Evolutionary conservation across 2,888 invertebrate genomes (phyloP).

Genomic region (Lymantria monacha): DNA sequence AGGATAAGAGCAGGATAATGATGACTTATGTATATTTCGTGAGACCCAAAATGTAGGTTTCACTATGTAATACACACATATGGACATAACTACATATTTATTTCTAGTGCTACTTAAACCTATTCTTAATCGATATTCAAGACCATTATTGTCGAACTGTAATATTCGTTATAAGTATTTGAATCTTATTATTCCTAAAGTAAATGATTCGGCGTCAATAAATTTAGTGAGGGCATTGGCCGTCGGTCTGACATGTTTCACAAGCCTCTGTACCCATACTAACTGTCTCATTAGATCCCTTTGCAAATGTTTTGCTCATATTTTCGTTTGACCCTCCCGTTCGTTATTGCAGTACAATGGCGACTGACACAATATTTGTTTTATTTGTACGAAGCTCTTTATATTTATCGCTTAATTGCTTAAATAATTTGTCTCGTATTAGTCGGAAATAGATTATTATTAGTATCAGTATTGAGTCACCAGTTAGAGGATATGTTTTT

Average conservation of each 20-base stretch:
- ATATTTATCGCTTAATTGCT: not conserved
- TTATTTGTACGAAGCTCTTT: slow-evolving; percentile 52
- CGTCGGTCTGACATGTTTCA: slow-evolving; percentile 47
- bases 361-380: slow-evolving; percentile 49
- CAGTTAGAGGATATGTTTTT: too few relatives aligned
- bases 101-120: not conserved
- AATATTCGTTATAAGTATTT: slow-evolving; percentile 34
- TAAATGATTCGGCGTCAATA: slow-evolving; percentile 43
- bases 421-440: not conserved
- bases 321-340: slow-evolving; percentile 54
- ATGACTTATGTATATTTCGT: not conserved
- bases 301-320: slow-evolving; percentile 54
- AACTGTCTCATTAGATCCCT: slow-evolving; percentile 63
- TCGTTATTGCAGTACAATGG: slow-evolving; percentile 53
- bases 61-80: slow-evolving; percentile 23
- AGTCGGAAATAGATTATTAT: too few relatives aligned
- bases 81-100: slow-evolving; percentile 9
- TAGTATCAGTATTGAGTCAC: too few relatives aligned
- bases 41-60: slow-evolving; percentile 5
- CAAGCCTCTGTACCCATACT: slow-evolving; percentile 47
- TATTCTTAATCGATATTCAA: too few relatives aligned
- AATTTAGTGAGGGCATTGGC: slow-evolving; percentile 61
- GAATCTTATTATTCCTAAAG: slow-evolving; percentile 50
- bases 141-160: not conserved
- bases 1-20: too few relatives aligned